Conservation (phyloP, 2,888 invertebrate species). For the Miltochrista miniata region DNA sequence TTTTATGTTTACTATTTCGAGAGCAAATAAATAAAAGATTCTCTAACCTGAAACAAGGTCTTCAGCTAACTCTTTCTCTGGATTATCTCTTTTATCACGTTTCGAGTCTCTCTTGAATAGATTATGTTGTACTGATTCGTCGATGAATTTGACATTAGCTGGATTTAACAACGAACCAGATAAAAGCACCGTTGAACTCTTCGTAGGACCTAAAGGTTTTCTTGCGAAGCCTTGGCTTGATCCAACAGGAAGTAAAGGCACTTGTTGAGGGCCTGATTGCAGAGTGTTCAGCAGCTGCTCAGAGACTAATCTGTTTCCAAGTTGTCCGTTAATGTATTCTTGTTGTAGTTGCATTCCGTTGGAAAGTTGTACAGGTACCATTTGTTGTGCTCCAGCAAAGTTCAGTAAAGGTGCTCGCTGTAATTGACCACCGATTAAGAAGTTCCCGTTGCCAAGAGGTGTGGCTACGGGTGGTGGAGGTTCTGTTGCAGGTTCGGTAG, state of each 20-base stretch:
- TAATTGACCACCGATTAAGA: slow-evolving; percentile 86
- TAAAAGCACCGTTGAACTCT: slow-evolving; percentile 63
- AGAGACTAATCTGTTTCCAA: slow-evolving; percentile 82
- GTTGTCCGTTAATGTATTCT: slow-evolving; percentile 86
- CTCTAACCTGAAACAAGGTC: slow-evolving; percentile 34
- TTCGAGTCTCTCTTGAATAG: slow-evolving; percentile 79
- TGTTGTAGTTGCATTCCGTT: slow-evolving; percentile 81
- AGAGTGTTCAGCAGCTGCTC: slow-evolving; percentile 79
- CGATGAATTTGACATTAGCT: slow-evolving; percentile 86
- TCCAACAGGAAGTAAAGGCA: slow-evolving; percentile 42
- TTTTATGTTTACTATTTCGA: not conserved
- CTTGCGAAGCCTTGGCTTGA: slow-evolving; percentile 34
- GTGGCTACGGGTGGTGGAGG: slow-evolving; percentile 73
- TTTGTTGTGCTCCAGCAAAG: slow-evolving; percentile 72
- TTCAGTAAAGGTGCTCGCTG: slow-evolving; percentile 83
- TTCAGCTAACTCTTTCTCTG: slow-evolving; percentile 66
- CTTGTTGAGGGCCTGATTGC: slow-evolving; percentile 44
- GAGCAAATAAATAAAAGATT: not conserved
- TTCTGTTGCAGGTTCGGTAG: slow-evolving; percentile 83
- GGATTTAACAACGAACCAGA: slow-evolving; percentile 80
- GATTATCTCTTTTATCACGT: slow-evolving; percentile 77
- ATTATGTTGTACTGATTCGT: slow-evolving; percentile 75
- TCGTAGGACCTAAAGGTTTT: slow-evolving; percentile 55
- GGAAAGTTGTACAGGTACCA: slow-evolving; percentile 71
- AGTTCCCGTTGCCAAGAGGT: slow-evolving; percentile 79